These are phyloP conservation scores for Chaunax sp. DNA, from an alignment of 2,797 vertebrate species.

Conservation along the genomic window DNA sequence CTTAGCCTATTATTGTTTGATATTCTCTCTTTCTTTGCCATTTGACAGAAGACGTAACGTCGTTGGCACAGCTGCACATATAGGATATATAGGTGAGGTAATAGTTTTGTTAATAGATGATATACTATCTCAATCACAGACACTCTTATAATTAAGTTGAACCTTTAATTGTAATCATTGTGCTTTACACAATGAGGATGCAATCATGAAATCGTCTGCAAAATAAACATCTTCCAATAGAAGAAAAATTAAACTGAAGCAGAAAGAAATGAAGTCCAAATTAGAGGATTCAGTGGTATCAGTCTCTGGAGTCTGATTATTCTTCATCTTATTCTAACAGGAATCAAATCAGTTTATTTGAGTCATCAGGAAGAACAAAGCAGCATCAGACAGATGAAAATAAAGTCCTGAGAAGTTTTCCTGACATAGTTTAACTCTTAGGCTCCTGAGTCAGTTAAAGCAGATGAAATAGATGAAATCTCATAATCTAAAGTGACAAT, in stretches of 20 bases:
- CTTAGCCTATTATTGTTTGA: too few species aligned
- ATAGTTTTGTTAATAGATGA: background rate
- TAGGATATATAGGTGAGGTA: background rate
- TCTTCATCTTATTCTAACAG: too few species aligned
- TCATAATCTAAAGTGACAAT: too few species aligned
- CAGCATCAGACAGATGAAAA: background rate
- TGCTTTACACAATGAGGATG: background rate
- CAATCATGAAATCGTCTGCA: slow-evolving; percentile 15
- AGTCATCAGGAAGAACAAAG: background rate
- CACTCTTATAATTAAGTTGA: slow-evolving; percentile 3
- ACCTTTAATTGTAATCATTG: slow-evolving; percentile 31
- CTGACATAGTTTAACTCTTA: background rate
- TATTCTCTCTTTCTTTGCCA: too few species aligned
- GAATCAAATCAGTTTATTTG: background rate
- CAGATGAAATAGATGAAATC: background rate
- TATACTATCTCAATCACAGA: background rate
- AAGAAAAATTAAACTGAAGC: background rate
- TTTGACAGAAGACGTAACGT: too few species aligned
- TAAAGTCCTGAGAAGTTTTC: background rate
- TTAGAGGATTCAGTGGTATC: background rate
- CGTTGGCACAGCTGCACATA: background rate
- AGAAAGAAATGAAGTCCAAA: background rate
- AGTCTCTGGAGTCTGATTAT: background rate
- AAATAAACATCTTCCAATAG: background rate
- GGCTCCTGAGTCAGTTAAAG: background rate